These are phyloP conservation scores for Sphenopsis melanotis DNA, from an alignment of 2,797 vertebrate genomes.

Conservation along the genomic window DNA sequence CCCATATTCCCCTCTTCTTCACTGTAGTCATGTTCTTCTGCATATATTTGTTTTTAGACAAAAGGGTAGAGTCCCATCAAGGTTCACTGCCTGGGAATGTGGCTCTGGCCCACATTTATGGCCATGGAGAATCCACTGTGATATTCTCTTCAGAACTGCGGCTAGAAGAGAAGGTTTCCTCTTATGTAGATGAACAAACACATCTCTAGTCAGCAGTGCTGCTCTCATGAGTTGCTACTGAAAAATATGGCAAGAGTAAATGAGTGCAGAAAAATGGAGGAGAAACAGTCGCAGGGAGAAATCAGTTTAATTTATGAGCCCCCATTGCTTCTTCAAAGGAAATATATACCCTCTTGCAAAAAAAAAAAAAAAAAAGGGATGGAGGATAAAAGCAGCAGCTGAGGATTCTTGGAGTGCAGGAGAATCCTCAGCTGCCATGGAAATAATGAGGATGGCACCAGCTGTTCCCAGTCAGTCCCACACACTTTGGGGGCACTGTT, in stretches of 20 bases:
- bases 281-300: slow-evolving; percentile 8
- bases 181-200: background rate
- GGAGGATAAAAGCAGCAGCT: slow-evolving; percentile 40
- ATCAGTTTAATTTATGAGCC: slow-evolving; percentile 41
- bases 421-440: slow-evolving; percentile 56
- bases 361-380: background rate
- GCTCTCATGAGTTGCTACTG: background rate
- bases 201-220: background rate
- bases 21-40: background rate
- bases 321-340: slow-evolving; percentile 37
- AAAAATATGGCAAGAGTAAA: slow-evolving; percentile 24
- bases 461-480: slow-evolving; percentile 37
- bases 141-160: background rate
- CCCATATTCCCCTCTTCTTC: background rate
- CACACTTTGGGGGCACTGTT: background rate
- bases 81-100: background rate
- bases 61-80: background rate
- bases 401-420: slow-evolving; percentile 42
- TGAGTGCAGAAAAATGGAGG: slow-evolving; percentile 16
- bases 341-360: slow-evolving; percentile 25
- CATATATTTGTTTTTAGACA: background rate
- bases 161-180: background rate
- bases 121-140: background rate
- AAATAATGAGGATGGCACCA: slow-evolving; percentile 32
- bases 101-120: background rate